A percentile compares a stretch with the other conserved stretches of the same genome.
These are phyloP conservation scores for Dendroctonus valens DNA, from an alignment of 1,140 invertebrate genomes.

Conservation along the genomic window DNA sequence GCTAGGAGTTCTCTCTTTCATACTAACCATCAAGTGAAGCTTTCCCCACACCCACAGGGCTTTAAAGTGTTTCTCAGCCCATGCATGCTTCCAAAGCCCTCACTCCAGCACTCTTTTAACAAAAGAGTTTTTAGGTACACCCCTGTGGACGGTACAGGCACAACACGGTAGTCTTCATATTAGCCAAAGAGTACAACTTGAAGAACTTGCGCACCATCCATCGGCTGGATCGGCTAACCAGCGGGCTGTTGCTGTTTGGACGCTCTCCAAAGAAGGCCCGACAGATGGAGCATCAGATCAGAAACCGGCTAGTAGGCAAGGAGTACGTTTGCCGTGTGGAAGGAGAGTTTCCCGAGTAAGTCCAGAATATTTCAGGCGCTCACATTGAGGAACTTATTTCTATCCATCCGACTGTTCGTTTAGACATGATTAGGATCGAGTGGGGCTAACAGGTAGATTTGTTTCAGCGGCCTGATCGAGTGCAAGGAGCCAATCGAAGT, in stretches of 20 bases:
- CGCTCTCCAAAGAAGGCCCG: constrained; percentile 88
- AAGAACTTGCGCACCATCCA: constrained; percentile 92
- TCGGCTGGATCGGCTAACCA: constrained; percentile 89
- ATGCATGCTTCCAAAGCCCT: too few species aligned
- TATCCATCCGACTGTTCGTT: too few species aligned
- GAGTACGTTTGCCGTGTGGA: constrained; percentile 97
- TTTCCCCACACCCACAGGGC: too few species aligned
- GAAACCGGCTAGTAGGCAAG: constrained; percentile 88
- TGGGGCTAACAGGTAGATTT: constrained; percentile 18
- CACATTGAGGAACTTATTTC: too few species aligned
- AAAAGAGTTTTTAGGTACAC: constrained; percentile 70
- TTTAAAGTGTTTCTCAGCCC: too few species aligned
- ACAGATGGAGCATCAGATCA: constrained; percentile 92
- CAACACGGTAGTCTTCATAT: constrained; percentile 94
- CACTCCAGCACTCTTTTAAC: too few species aligned
- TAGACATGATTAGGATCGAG: too few species aligned
- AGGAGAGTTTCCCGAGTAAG: constrained; percentile 94
- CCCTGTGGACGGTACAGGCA: constrained; percentile 95
- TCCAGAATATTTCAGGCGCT: constrained; percentile 36
- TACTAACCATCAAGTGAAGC: too few species aligned
- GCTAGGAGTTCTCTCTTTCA: too few species aligned
- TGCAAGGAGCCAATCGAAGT: constrained; percentile 91
- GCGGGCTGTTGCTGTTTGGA: constrained; percentile 90
- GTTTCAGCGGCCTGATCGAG: constrained; percentile 72
- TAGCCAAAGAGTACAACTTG: constrained; percentile 93